These are phyloP conservation scores for Myanophis thanlyinensis DNA, from an alignment of 2,113 vertebrate genomes.

Conservation along the genomic window DNA sequence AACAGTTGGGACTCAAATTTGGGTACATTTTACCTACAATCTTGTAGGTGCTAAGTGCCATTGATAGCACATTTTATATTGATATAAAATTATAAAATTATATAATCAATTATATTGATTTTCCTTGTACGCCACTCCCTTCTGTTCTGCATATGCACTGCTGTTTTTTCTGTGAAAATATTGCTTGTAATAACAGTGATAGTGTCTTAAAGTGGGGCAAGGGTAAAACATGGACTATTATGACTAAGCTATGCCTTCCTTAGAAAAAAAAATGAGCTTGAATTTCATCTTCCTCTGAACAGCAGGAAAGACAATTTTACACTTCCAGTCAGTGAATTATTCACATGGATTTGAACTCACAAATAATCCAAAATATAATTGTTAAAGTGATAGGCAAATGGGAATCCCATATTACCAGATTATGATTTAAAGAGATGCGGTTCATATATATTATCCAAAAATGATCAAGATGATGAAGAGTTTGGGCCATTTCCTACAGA, in stretches of 20 bases:
- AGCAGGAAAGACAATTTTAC: neutral
- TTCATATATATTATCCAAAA: neutral
- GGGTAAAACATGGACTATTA: neutral
- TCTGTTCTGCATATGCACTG: neutral
- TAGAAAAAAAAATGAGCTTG: neutral
- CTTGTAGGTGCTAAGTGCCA: too few relatives aligned
- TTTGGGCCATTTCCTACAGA: neutral
- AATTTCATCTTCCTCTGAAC: neutral
- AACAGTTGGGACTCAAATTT: too few relatives aligned
- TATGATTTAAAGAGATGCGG: neutral
- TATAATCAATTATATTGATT: too few relatives aligned
- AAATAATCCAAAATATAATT: neutral
- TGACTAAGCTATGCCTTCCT: neutral
- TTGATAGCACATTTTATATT: too few relatives aligned
- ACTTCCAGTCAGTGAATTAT: neutral
- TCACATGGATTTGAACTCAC: neutral
- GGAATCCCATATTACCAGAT: neutral
- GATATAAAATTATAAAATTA: too few relatives aligned
- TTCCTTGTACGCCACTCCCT: too few relatives aligned
- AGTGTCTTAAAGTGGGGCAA: neutral
- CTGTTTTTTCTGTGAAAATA: conserved; percentile 16
- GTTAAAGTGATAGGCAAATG: neutral
- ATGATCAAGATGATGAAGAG: neutral
- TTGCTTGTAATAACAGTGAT: neutral
- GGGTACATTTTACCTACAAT: too few relatives aligned